Percentiles rank a stretch among this genome's conserved stretches.
Conservation (phyloP, 2,888 invertebrate genomes). For the Pasiphila rectangulata region DNA sequence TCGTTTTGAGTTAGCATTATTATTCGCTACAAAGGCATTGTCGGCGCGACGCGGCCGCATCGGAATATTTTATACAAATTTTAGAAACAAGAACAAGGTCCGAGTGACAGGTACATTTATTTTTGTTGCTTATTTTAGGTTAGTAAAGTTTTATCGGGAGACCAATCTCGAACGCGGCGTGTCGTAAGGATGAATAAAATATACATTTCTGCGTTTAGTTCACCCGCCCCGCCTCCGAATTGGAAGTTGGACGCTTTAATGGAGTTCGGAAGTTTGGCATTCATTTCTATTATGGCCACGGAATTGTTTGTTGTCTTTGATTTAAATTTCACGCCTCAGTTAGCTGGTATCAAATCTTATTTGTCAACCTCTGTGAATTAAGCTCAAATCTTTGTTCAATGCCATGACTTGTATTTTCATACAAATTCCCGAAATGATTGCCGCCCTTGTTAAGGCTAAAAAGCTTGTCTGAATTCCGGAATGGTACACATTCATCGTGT, state of each 20-base stretch:
- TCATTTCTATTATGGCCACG: constrained; percentile 69
- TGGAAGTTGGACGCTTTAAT: constrained; percentile 70
- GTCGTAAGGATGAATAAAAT: constrained; percentile 75
- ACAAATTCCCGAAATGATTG: constrained; percentile 18
- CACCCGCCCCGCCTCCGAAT: constrained; percentile 64
- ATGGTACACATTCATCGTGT: constrained; percentile 12
- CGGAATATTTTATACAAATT: constrained; percentile 80
- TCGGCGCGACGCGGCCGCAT: constrained; percentile 62
- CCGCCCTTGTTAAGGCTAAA: constrained; percentile 6
- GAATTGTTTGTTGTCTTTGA: constrained; percentile 71
- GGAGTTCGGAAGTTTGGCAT: constrained; percentile 72
- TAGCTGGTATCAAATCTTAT: constrained; percentile 63
- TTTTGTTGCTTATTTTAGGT: constrained; percentile 75
- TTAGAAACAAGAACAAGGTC: constrained; percentile 76
- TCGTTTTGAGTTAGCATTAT: constrained; percentile 55
- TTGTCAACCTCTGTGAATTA: constrained; percentile 53
- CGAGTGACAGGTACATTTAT: constrained; percentile 78
- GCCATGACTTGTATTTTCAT: constrained; percentile 11
- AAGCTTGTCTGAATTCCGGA: constrained; percentile 13
- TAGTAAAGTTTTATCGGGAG: constrained; percentile 70
- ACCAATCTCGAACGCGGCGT: constrained; percentile 67
- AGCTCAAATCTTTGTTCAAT: constrained; percentile 37
- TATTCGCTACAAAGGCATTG: constrained; percentile 60
- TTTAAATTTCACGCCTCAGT: constrained; percentile 70
- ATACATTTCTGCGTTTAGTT: constrained; percentile 66